Conservation (phyloP, 1,140 invertebrate genomes). For the Leptinotarsa lineolata region DNA sequence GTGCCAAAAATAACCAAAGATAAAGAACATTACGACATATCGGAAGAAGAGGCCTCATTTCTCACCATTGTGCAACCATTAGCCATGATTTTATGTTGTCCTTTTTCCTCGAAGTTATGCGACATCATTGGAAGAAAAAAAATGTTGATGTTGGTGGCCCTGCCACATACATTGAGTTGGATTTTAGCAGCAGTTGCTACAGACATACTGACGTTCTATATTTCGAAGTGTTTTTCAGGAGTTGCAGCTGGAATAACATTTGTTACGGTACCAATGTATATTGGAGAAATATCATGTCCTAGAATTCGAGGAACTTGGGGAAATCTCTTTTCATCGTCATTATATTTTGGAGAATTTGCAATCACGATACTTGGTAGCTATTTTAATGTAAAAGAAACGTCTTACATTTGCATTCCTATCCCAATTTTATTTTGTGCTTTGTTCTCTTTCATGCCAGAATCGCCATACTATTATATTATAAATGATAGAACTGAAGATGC, state of each 20-base stretch:
- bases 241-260: constrained; percentile 36
- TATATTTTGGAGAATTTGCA: constrained; percentile 58
- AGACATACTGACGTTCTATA: constrained; percentile 22
- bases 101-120: constrained; percentile 23
- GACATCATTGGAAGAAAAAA: constrained; percentile 40
- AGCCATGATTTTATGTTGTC: not conserved
- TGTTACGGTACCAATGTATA: constrained; percentile 34
- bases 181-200: constrained; percentile 22
- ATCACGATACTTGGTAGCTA: constrained; percentile 56
- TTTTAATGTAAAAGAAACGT: constrained; percentile 26
- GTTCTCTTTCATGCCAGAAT: constrained; percentile 46
- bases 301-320: constrained; percentile 42
- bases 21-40: constrained; percentile 15
- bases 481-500: constrained; percentile 39
- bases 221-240: constrained; percentile 29
- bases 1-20: constrained; percentile 22
- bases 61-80: not conserved
- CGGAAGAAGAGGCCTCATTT: constrained; percentile 1
- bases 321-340: constrained; percentile 56
- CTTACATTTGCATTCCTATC: constrained; percentile 28
- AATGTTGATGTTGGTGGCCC: constrained; percentile 32
- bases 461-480: constrained; percentile 48
- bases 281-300: constrained; percentile 41
- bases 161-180: constrained; percentile 27
- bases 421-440: constrained; percentile 21